phyloP scores from a whole-genome alignment of 2,888 invertebrate genomes.

The Lycophotia porphyrea region DNA sequence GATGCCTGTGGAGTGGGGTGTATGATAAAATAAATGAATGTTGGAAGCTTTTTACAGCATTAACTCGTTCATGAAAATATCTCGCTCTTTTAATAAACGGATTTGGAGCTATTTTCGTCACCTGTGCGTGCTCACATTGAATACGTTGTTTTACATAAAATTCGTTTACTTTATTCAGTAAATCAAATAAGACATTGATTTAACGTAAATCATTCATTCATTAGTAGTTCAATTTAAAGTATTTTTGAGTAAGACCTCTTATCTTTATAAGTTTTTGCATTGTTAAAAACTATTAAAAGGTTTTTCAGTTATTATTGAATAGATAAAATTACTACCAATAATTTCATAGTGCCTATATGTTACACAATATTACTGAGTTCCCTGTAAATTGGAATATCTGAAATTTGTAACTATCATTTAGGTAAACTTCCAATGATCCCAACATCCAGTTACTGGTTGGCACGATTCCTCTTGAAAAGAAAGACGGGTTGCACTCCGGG shows the following conservation, averaged over 20 bases:
- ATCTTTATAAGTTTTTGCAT: neutral
- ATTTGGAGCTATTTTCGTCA: slow-evolving; percentile 13
- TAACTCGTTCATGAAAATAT: slow-evolving; percentile 3
- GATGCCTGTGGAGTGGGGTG: neutral
- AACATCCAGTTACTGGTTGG: neutral
- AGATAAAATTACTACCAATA: neutral
- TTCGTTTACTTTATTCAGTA: neutral
- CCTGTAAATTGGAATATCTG: neutral
- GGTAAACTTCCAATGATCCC: neutral
- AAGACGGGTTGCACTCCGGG: too few species aligned
- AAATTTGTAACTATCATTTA: neutral
- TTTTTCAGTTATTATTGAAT: neutral
- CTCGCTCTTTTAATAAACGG: slow-evolving; percentile 1
- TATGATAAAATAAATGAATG: slow-evolving; percentile 10
- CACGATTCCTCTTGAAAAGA: neutral
- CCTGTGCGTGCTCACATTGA: neutral
- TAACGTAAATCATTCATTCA: too few species aligned
- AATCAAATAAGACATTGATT: neutral
- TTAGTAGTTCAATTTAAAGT: too few species aligned
- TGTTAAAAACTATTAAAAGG: neutral
- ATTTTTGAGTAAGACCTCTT: neutral
- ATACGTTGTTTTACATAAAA: neutral
- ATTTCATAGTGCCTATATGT: neutral
- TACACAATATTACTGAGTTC: neutral
- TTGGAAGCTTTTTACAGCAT: neutral